Conservation (phyloP, 2,888 invertebrate genomes). For the Pristionchus fissidentatus region DNA sequence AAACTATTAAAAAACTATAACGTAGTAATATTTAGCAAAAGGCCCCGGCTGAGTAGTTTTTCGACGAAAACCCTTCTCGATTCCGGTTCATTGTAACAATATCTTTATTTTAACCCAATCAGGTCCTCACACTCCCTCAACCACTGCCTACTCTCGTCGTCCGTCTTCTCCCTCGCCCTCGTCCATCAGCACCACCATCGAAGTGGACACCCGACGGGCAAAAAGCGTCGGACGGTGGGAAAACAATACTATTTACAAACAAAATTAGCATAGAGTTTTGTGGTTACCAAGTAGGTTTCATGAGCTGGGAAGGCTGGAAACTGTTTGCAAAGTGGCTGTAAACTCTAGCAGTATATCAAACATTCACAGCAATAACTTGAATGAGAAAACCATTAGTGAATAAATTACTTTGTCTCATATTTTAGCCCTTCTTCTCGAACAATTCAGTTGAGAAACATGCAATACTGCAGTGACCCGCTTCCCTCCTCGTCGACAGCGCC, state of each 20-base stretch:
- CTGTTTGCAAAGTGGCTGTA: too few relatives aligned
- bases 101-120: neutral
- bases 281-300: too few relatives aligned
- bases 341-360: too few relatives aligned
- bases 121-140: conserved; percentile 15
- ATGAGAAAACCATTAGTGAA: too few relatives aligned
- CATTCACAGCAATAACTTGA: neutral
- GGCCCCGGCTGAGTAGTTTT: too few relatives aligned
- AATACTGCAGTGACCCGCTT: conserved; percentile 26
- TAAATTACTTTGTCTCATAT: too few relatives aligned
- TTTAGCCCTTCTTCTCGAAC: too few relatives aligned
- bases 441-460: too few relatives aligned
- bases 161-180: conserved; percentile 33
- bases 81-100: too few relatives aligned
- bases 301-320: too few relatives aligned
- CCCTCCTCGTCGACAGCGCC: neutral
- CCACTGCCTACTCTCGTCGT: conserved; percentile 40
- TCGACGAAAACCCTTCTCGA: too few relatives aligned
- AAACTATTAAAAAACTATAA: neutral
- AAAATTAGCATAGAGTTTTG: too few relatives aligned
- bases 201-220: conserved; percentile 42
- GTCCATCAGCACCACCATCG: conserved; percentile 1
- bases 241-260: neutral
- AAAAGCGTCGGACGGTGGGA: conserved; percentile 38
- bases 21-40: neutral